Evolutionary conservation across 2,797 vertebrate species (phyloP).

Genomic region (Prionace glauca): DNA sequence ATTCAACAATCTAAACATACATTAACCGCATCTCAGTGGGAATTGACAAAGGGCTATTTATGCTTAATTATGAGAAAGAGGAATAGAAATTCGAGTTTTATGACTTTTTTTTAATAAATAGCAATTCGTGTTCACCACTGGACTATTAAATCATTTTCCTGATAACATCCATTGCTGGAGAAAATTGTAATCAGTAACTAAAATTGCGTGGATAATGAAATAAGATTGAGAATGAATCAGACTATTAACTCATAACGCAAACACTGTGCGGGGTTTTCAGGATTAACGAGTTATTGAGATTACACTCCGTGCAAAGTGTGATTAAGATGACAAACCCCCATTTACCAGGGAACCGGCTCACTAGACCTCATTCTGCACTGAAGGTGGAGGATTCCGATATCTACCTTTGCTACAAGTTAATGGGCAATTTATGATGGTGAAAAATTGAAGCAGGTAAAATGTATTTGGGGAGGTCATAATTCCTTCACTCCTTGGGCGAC

Average conservation of each 20-base stretch:
- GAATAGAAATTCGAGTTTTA: neutral
- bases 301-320: neutral
- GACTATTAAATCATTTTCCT: neutral
- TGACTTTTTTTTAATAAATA: neutral
- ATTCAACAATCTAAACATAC: neutral
- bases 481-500: too few species aligned
- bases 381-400: neutral
- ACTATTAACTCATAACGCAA: neutral
- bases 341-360: neutral
- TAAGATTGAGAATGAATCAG: neutral
- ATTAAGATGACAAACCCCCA: neutral
- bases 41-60: neutral
- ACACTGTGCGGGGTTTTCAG: too few species aligned
- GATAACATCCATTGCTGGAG: neutral
- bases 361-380: neutral
- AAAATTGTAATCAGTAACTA: neutral
- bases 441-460: neutral
- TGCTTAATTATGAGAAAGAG: neutral
- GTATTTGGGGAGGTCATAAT: neutral
- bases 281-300: neutral
- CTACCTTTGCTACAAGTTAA: too few species aligned
- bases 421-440: neutral
- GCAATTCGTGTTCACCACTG: neutral
- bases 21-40: neutral
- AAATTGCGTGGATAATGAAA: neutral